Evolutionary conservation across 1,140 invertebrate species (phyloP), one percentile per base, ranked within the genome.

Genomic region (Neodiprion lecontei): DNA sequence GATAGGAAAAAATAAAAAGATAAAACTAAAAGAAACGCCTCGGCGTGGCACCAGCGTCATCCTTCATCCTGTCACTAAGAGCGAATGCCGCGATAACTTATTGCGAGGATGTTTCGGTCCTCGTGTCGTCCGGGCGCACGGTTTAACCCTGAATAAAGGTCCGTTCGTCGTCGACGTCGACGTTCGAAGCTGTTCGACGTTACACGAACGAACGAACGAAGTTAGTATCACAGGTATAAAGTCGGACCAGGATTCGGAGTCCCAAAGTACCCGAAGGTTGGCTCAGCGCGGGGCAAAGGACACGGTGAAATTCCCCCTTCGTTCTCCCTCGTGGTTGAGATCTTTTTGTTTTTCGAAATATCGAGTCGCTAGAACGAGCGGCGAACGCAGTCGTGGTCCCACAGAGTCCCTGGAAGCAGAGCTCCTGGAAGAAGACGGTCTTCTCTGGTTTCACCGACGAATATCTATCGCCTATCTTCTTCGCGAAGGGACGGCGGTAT

Each of bases 1-100:
- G 17, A 21, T 21, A 21, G 17, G 17, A 21, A 21, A 21, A 21
- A 21, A 21, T 21, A 21, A 21, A 21, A 61, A 61, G 4, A 61
- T 7, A 12, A 5, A 61, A 61, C 5, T 12, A 61, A 61, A 17
- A 14, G 28, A 61, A 17, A 61, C 53, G 53, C 53, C 28, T 61
- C 53, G 9, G 11, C 11, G 53, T 0, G 53, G 53, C 53, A 61
- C 53, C 53, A 61, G 53, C 53, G 11, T 61, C 53, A 61, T 61
- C 53, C 11, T 61, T 61, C 53, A 61, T 61, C 8, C 53, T 61
- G 53, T 61, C 53, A 61, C 53, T 61, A 61, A 17, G 53, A 61
- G n/a, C 53, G 53, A 61, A 61, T 61, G 53, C 53, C 53, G 53
- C 53, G 53, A 61, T 61, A 61, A 61, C 53, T 61, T 61, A 61